Evolutionary conservation across 2,113 vertebrate genomes (phyloP).

Genomic region (Macaca nemestrina): DNA sequence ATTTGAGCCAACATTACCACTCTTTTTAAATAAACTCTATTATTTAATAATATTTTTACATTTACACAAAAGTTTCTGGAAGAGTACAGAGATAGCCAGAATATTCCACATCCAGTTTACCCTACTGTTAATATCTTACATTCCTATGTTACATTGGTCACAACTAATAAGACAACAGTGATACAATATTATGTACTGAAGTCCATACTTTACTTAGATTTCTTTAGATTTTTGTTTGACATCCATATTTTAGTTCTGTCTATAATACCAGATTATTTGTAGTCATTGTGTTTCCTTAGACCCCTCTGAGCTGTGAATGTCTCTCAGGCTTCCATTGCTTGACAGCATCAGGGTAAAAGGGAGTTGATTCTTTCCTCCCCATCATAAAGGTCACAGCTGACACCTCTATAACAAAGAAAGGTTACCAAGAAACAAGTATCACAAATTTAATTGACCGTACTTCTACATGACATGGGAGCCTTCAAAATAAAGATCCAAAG

Average conservation of each 20-base stretch:
- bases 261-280: neutral
- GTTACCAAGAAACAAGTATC: neutral
- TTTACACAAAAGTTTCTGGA: neutral
- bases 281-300: neutral
- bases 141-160: neutral
- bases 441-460: neutral
- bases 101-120: neutral
- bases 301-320: neutral
- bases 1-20: neutral
- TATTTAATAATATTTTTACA: neutral
- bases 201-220: neutral
- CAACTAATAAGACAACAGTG: neutral
- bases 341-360: neutral
- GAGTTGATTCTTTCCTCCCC: neutral
- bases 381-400: neutral
- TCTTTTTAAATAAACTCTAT: neutral
- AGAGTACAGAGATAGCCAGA: neutral
- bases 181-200: neutral
- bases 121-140: neutral
- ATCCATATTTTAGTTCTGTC: neutral
- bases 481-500: neutral
- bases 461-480: neutral
- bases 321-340: neutral
- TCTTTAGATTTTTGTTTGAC: neutral
- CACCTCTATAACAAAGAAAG: neutral